Evolutionary conservation across 2,113 vertebrate species (phyloP), one percentile per base, ranked within the genome.

Genomic region (Phoxinus phoxinus): DNA sequence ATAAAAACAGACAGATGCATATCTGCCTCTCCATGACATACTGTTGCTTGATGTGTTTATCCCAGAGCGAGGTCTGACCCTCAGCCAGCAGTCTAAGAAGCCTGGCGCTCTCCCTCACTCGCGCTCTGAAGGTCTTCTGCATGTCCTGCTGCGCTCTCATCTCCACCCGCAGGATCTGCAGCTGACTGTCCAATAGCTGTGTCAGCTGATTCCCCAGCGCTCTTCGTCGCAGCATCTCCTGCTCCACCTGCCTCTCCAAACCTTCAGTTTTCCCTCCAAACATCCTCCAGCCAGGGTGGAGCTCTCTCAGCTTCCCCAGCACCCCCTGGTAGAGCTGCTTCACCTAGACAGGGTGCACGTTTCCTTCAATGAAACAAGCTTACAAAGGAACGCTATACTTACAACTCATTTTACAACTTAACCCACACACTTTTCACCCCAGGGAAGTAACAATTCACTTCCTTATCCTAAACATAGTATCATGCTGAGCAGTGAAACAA

Each of bases 301-400:
- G 94, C 0, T 86, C 90, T 58, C 89, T 84, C 2, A 94, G 89
- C 92, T 97, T 96, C 2, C 72, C 89, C 2, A 90, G 87, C 19
- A 97, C 92, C 53, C 90, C 92, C 87, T 87, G 93, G 84, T 96
- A 96, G 4, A 97, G 80, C 44, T 90, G 86, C 90, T 95, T 97
- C 0, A 97, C 96, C 97, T 99, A 89, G 7, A 4, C 2, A 58
- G 23, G 61, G 6, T 58, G 37, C 67, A 59, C 6, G 6, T 61
- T 84, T 69, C 9, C 21, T 25, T 85, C 21, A 59, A 35, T 30
- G 1, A 48, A 13, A 19, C 73, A 61, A 59, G 25, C n/a, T 77
- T 71, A 87, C 84, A 83, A 56, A 53, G 6, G 23, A n/a, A 44
- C 56, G 27, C 7, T 32, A 76, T 51, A 35, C 86, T 23, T 37